phyloP scores from a whole-genome alignment of 53 echinoderm and acorn worm genomes.

The Echinarachnius parma region DNA sequence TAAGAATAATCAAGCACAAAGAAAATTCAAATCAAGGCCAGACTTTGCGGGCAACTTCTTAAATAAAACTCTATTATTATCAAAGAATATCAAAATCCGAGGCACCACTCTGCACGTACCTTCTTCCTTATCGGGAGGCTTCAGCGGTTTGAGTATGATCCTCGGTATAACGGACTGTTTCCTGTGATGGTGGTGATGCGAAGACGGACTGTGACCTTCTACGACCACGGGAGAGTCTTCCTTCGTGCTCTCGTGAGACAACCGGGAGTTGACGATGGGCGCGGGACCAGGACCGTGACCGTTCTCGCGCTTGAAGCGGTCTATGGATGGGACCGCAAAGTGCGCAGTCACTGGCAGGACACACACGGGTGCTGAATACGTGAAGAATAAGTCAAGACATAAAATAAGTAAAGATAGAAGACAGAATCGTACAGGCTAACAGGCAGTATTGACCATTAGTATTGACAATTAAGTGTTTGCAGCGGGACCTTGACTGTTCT shows the following conservation, averaged over 20 bases:
- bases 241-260: background rate
- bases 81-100: too few relatives aligned
- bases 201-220: conserved; percentile 28
- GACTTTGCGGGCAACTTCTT: too few relatives aligned
- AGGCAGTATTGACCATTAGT: too few relatives aligned
- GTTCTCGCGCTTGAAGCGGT: conserved; percentile 66
- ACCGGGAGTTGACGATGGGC: conserved; percentile 7
- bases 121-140: conserved; percentile 58
- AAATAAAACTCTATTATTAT: too few relatives aligned
- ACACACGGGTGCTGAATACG: conserved; percentile 94
- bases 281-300: background rate
- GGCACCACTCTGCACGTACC: too few relatives aligned
- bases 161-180: conserved; percentile 76
- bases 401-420: too few relatives aligned
- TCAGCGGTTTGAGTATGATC: conserved; percentile 89
- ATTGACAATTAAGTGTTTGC: too few relatives aligned
- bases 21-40: too few relatives aligned
- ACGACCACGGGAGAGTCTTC: background rate
- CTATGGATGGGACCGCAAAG: conserved; percentile 64
- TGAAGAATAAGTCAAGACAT: too few relatives aligned
- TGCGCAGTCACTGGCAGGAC: conserved; percentile 79
- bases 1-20: too few relatives aligned
- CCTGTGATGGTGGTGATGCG: conserved; percentile 64
- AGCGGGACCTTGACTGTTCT: too few relatives aligned
- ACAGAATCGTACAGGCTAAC: too few relatives aligned